Conservation (phyloP, 2,113 vertebrate species). For the human region DNA sequence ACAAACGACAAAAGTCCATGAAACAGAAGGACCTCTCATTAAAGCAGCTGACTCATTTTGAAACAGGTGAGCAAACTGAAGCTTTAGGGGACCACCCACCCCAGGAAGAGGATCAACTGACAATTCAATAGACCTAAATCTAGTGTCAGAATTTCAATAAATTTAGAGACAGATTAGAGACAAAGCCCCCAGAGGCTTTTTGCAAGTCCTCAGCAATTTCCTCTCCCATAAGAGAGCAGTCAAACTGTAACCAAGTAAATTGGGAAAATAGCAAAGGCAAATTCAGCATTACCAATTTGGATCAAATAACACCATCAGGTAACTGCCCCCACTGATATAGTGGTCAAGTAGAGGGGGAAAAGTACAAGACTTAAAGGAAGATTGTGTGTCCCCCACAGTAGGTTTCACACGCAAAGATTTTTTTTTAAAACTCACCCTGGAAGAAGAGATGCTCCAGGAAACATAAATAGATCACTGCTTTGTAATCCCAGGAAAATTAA, state of each 20-base stretch:
- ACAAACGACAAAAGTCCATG: neutral
- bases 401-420: neutral
- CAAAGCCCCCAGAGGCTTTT: neutral
- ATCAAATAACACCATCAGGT: neutral
- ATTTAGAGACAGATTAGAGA: slow-evolving; percentile 3
- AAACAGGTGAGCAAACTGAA: neutral
- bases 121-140: neutral
- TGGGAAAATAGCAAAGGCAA: neutral
- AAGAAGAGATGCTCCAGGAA: slow-evolving; percentile 15
- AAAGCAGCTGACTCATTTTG: neutral
- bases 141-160: neutral
- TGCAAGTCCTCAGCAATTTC: neutral
- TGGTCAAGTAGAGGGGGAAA: neutral
- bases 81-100: rapidly evolving
- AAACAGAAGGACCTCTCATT: neutral
- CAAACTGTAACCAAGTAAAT: neutral
- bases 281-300: neutral
- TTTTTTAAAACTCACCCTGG: neutral
- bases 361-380: neutral
- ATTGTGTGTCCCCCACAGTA: neutral
- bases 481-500: neutral
- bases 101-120: neutral
- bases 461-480: neutral
- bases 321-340: neutral
- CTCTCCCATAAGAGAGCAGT: neutral